Percentiles rank a stretch among this genome's conserved stretches.
phyloP scores from a whole-genome alignment of 2,888 invertebrate genomes.

The Cotesia congregata region DNA sequence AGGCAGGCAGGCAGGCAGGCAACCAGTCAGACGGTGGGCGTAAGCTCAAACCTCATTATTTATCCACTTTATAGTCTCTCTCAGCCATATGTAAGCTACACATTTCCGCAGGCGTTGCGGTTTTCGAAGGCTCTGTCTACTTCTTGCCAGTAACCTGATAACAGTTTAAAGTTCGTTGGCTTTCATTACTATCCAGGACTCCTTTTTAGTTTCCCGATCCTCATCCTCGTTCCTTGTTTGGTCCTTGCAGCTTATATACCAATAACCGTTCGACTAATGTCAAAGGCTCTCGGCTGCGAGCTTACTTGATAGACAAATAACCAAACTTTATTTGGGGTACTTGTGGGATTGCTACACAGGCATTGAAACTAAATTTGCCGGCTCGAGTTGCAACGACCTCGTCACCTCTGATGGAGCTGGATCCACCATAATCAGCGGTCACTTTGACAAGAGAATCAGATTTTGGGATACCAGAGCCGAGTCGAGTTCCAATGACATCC shows the following conservation, averaged over 20 bases:
- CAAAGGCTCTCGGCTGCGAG: neutral
- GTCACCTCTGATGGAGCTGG: conserved; percentile 91
- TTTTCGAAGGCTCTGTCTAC: conserved; percentile 35
- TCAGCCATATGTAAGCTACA: conserved; percentile 38
- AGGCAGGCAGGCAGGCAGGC: neutral
- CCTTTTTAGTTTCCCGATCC: neutral
- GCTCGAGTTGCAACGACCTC: conserved; percentile 96
- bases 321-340: conserved; percentile 9
- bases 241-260: neutral
- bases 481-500: conserved; percentile 86
- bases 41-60: conserved; percentile 52
- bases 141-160: conserved; percentile 28
- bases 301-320: neutral
- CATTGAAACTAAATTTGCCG: conserved; percentile 94
- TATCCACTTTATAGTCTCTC: conserved; percentile 48
- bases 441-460: conserved; percentile 96
- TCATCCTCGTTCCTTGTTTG: neutral
- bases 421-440: conserved; percentile 94
- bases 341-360: conserved; percentile 71
- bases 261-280: neutral
- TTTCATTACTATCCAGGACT: conserved; percentile 4
- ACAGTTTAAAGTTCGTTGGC: conserved; percentile 29
- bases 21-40: conserved; percentile 42
- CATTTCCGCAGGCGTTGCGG: conserved; percentile 44
- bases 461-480: conserved; percentile 97